Base-by-base conservation (phyloP, 2,888 invertebrate genomes). In the Acronicta psi region DNA sequence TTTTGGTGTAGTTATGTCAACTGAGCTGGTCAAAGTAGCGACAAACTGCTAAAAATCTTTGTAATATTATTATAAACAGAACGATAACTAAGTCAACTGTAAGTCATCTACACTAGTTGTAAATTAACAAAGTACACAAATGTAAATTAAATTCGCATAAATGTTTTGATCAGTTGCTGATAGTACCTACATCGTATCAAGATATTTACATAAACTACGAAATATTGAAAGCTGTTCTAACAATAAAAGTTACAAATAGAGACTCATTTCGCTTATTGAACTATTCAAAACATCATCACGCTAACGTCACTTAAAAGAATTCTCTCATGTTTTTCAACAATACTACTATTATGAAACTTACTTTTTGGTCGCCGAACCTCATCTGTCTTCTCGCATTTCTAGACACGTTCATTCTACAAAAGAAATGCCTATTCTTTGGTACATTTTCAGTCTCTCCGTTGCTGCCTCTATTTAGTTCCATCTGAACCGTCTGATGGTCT, bases 331-430 rank as follows among this genome's bases (percentile, higher is more conserved):
- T 10, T 25, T 25, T 25, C 25, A 25, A 31, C 5, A 13, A 13
- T n/a, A 5, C 4, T 13, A 13, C 13, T 31, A 13, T 13, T 13
- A 31, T 5, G 13, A 40, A 13, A 75, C 88, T 94, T 94, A 99
- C 99, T 97, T 99, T 99, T 95, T 99, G 99, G 95, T 99, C 99
- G 43, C 99, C 99, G 91, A 99, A 99, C 91, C 99, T 96, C 96
- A 99, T 98, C 94, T 99, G 99, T 82, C 99, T 95, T 82, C 99
- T 96, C 41, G 99, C 98, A 93, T 99, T 99, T 88, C 99, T 96
- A 42, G 99, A 99, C 63, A 99, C 99, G 93, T 99, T 99, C 97
- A 99, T 99, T 81, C 99, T 96, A 94, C 99, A 99, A 83, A 99
- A 96, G 95, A 99, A 99, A 91, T 99, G 96, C 82, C 98, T 92